Evolutionary conservation across 2,888 invertebrate species (phyloP).

Genomic region (Calameuta idolon): DNA sequence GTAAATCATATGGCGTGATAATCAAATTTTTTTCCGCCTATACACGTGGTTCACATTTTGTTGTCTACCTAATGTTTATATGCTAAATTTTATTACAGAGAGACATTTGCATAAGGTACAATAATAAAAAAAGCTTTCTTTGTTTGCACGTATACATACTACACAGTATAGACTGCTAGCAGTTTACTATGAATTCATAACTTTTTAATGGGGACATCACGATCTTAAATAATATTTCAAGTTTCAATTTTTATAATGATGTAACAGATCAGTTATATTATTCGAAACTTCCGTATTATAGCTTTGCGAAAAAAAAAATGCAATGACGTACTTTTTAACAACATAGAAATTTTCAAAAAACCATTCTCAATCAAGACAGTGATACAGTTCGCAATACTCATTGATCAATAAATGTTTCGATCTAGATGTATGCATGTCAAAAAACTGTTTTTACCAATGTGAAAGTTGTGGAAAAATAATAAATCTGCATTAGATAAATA

Average conservation of each 20-base stretch:
- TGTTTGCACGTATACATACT: background rate
- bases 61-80: constrained; percentile 45
- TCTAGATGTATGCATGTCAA: background rate
- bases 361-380: background rate
- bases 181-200: background rate
- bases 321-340: background rate
- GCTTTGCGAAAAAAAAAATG: background rate
- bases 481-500: background rate
- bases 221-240: background rate
- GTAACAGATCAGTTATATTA: background rate
- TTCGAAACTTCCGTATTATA: background rate
- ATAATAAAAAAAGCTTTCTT: background rate
- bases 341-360: background rate
- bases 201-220: background rate
- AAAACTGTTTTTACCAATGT: background rate
- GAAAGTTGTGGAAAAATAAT: background rate
- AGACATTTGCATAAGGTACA: background rate
- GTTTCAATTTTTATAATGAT: background rate
- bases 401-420: background rate
- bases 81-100: constrained; percentile 15
- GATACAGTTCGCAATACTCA: background rate
- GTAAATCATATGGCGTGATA: constrained; percentile 64
- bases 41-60: constrained; percentile 32
- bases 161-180: background rate
- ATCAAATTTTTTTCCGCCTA: constrained; percentile 50